Percentiles rank a stretch among this genome's conserved stretches.
These are phyloP conservation scores for Andricus curvator DNA, from an alignment of 2,888 invertebrate genomes.

Conservation along the genomic window DNA sequence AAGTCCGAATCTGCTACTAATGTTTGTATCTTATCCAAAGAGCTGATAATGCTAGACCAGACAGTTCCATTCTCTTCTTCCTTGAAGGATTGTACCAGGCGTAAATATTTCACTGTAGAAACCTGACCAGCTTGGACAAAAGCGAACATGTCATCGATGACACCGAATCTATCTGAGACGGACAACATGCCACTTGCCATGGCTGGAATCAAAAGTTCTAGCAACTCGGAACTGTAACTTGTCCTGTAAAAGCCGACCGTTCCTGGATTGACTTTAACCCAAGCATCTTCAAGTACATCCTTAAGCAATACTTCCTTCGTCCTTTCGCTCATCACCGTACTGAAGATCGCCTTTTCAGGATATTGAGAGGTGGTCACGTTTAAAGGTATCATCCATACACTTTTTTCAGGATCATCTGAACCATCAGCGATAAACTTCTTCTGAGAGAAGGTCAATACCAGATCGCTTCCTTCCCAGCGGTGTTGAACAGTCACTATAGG, in stretches of 20 bases:
- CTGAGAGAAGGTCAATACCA: slow-evolving; percentile 86
- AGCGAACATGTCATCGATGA: slow-evolving; percentile 95
- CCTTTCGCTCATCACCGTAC: slow-evolving; percentile 83
- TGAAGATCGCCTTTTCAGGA: slow-evolving; percentile 82
- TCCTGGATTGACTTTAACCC: slow-evolving; percentile 94
- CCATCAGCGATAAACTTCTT: slow-evolving; percentile 94
- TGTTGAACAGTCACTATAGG: slow-evolving; percentile 86
- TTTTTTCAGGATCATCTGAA: slow-evolving; percentile 81
- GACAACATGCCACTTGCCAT: slow-evolving; percentile 89
- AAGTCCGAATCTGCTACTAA: slow-evolving; percentile 89
- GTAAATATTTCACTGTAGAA: slow-evolving; percentile 89
- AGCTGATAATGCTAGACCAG: slow-evolving; percentile 91
- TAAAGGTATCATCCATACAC: slow-evolving; percentile 93
- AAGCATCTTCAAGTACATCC: slow-evolving; percentile 85
- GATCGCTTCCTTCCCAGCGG: slow-evolving; percentile 67
- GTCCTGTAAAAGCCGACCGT: slow-evolving; percentile 95
- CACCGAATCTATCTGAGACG: slow-evolving; percentile 92
- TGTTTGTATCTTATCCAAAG: slow-evolving; percentile 86
- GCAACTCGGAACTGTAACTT: slow-evolving; percentile 87
- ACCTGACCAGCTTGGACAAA: slow-evolving; percentile 93
- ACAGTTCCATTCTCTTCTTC: slow-evolving; percentile 95
- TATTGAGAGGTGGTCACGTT: slow-evolving; percentile 87
- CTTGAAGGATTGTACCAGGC: slow-evolving; percentile 89
- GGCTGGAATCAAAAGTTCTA: slow-evolving; percentile 88
- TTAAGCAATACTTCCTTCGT: slow-evolving; percentile 86